These are phyloP conservation scores for Globia sparganii DNA, from an alignment of 2,888 invertebrate species.

Conservation along the genomic window DNA sequence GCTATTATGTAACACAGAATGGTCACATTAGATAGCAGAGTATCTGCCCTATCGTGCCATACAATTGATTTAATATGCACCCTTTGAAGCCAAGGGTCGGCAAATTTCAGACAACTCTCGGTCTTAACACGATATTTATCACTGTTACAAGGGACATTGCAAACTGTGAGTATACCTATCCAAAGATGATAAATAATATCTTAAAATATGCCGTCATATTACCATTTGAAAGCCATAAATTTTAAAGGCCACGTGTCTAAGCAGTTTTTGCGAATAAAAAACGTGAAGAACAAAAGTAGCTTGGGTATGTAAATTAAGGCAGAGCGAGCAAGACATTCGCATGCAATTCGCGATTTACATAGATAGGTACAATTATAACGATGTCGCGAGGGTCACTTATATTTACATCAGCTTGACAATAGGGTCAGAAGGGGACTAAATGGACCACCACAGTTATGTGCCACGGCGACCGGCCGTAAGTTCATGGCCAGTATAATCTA, in stretches of 20 bases:
- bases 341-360: conserved; percentile 57
- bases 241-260: conserved; percentile 12
- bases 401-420: conserved; percentile 60
- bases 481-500: conserved; percentile 74
- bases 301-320: conserved; percentile 47
- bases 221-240: conserved; percentile 9
- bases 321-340: conserved; percentile 39
- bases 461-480: conserved; percentile 68
- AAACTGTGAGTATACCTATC: conserved; percentile 6
- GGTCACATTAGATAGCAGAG: conserved; percentile 56
- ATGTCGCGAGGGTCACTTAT: conserved; percentile 66
- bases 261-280: conserved; percentile 31
- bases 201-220: conserved; percentile 11
- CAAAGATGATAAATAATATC: conserved; percentile 6
- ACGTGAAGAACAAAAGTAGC: conserved; percentile 14
- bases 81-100: conserved; percentile 56
- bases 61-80: conserved; percentile 64
- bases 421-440: conserved; percentile 72
- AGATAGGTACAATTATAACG: conserved; percentile 63
- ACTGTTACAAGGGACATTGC: conserved; percentile 14
- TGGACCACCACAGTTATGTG: conserved; percentile 75
- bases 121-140: conserved; percentile 44
- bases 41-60: conserved; percentile 51
- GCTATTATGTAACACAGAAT: conserved; percentile 42
- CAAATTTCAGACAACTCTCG: conserved; percentile 47